Evolutionary conservation across 1,140 invertebrate species (phyloP).

Genomic region (Dermatophagoides farinae): DNA sequence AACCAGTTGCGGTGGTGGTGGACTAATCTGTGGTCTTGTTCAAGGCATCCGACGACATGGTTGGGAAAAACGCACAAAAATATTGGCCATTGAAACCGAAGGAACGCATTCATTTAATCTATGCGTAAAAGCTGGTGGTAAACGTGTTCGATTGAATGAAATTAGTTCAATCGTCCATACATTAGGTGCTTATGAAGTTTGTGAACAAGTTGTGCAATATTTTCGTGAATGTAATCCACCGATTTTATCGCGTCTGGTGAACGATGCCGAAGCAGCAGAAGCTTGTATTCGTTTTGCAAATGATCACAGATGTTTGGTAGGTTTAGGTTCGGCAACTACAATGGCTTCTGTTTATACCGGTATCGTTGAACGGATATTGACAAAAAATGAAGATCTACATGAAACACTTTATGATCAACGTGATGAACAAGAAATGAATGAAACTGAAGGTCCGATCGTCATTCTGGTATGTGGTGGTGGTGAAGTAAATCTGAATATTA

Average conservation of each 20-base stretch:
- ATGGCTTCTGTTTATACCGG: conserved; percentile 28
- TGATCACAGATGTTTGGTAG: conserved; percentile 30
- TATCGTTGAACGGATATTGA: conserved; percentile 16
- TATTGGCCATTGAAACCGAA: conserved; percentile 33
- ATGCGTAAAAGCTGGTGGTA: conserved; percentile 26
- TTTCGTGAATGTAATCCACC: conserved; percentile 19
- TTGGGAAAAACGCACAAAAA: conserved; percentile 9
- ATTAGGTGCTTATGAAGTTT: conserved; percentile 27
- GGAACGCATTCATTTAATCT: conserved; percentile 31
- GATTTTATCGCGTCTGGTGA: conserved; percentile 28
- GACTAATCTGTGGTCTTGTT: conserved; percentile 25
- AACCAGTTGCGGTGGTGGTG: conserved; percentile 32
- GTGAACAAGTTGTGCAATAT: conserved; percentile 24
- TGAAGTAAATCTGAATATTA: not conserved
- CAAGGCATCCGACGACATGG: conserved; percentile 1
- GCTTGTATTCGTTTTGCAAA: conserved; percentile 29
- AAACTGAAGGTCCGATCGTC: not conserved
- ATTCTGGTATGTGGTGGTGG: not conserved
- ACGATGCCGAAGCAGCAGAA: conserved; percentile 30
- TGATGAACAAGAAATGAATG: not conserved
- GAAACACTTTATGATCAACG: not conserved
- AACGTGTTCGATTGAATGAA: conserved; percentile 23
- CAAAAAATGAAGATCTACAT: conserved; percentile 16
- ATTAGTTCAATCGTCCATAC: conserved; percentile 30
- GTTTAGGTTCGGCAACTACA: conserved; percentile 32